Percentiles rank a stretch among this genome's conserved stretches.
phyloP scores from a whole-genome alignment of 2,888 invertebrate genomes.

The Thymelicus sylvestris region DNA sequence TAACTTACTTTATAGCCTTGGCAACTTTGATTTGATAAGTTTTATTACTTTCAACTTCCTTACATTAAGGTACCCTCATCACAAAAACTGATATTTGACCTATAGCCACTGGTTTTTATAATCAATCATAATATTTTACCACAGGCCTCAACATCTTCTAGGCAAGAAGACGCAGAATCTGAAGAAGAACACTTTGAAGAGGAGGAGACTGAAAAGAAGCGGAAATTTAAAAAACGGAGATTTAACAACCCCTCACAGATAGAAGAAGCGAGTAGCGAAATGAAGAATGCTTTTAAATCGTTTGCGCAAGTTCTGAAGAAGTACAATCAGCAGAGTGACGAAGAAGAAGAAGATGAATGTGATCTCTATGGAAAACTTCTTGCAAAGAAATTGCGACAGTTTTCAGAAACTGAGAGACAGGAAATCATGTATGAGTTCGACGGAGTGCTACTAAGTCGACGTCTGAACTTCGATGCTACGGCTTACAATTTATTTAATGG shows the following conservation, averaged over 20 bases:
- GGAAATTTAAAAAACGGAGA: conserved; percentile 21
- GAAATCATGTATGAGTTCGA: conserved; percentile 39
- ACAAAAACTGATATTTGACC: no score
- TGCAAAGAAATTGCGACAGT: conserved; percentile 34
- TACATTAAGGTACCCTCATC: no score
- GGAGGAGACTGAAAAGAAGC: conserved; percentile 8
- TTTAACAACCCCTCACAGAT: not conserved
- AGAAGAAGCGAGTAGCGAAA: conserved; percentile 25
- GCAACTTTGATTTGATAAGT: no score
- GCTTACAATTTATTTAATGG: conserved; percentile 14
- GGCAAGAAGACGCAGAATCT: conserved; percentile 18
- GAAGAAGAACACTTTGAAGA: conserved; percentile 23
- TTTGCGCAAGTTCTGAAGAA: conserved; percentile 27
- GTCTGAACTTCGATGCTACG: conserved; percentile 14
- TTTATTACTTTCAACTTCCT: no score
- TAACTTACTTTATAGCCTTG: no score
- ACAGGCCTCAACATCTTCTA: conserved; percentile 30
- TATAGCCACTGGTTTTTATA: not conserved
- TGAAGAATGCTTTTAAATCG: conserved; percentile 31
- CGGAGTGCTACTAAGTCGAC: conserved; percentile 26
- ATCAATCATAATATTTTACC: not conserved
- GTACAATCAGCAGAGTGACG: conserved; percentile 24
- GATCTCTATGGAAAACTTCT: conserved; percentile 33
- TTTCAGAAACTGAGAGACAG: conserved; percentile 34
- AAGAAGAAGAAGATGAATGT: conserved; percentile 37